These are phyloP conservation scores for Enteromius unitaeniatus DNA, from an alignment of 2,797 vertebrate genomes.

Conservation along the genomic window DNA sequence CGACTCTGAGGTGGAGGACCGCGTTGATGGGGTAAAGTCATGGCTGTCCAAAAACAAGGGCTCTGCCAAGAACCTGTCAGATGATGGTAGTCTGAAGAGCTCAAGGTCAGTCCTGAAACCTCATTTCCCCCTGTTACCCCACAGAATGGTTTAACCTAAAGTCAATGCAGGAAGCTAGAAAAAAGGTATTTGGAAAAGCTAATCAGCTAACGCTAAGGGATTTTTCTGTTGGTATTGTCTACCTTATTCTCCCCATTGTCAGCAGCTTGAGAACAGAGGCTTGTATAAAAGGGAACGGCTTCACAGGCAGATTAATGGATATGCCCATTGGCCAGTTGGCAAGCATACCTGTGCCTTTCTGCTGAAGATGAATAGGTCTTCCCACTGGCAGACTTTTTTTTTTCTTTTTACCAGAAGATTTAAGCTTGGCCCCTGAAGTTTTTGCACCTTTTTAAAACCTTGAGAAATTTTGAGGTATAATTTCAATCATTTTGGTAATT, in stretches of 20 bases:
- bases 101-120: constrained; percentile 85
- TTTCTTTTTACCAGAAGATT: constrained; percentile 72
- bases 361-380: constrained; percentile 73
- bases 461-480: constrained; percentile 57
- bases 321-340: constrained; percentile 72
- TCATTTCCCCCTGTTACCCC: background rate
- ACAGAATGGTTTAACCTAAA: constrained; percentile 33
- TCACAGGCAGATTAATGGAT: constrained; percentile 74
- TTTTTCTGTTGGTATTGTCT: constrained; percentile 30
- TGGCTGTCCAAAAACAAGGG: constrained; percentile 97
- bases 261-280: constrained; percentile 57
- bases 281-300: constrained; percentile 61
- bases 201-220: constrained; percentile 38
- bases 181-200: constrained; percentile 42
- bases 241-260: constrained; percentile 63
- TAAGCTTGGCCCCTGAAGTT: constrained; percentile 62
- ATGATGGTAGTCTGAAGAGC: constrained; percentile 93
- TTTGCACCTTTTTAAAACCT: constrained; percentile 65
- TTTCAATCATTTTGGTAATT: constrained; percentile 9
- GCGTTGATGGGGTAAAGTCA: constrained; percentile 94
- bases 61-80: constrained; percentile 89
- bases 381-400: constrained; percentile 74
- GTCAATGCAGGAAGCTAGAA: constrained; percentile 43
- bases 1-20: constrained; percentile 92
- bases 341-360: constrained; percentile 65